Evolutionary conservation across 2,888 invertebrate species (phyloP).

Genomic region (Ornithoptera alexandrae): DNA sequence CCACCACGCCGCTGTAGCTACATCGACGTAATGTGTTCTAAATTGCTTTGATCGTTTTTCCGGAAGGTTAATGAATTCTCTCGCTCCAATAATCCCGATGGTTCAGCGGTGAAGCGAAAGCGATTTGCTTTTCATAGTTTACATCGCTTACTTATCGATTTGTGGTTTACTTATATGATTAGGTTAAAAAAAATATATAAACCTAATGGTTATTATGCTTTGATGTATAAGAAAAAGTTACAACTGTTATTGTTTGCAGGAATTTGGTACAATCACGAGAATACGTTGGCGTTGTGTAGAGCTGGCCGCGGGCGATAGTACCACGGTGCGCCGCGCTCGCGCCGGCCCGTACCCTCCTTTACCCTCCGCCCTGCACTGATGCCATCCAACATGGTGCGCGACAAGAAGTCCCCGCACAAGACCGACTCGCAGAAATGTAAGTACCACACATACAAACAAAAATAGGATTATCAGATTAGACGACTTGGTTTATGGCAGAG

Average conservation of each 20-base stretch:
- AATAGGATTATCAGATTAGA: no score
- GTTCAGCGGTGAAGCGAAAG: slow-evolving; percentile 44
- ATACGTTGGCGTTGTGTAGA: slow-evolving; percentile 64
- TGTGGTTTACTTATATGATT: no score
- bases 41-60: slow-evolving; percentile 78
- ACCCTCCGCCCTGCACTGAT: slow-evolving; percentile 47
- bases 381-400: slow-evolving; percentile 70
- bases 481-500: no score
- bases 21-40: slow-evolving; percentile 61
- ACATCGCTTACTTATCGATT: no score
- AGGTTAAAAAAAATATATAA: no score
- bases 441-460: slow-evolving; percentile 37
- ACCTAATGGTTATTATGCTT: no score
- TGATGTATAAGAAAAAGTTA: no score
- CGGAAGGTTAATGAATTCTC: slow-evolving; percentile 74
- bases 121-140: slow-evolving; percentile 21
- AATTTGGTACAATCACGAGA: slow-evolving; percentile 74
- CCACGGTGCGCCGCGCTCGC: slow-evolving; percentile 60
- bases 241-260: slow-evolving; percentile 48
- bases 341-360: slow-evolving; percentile 40
- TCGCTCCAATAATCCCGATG: slow-evolving; percentile 64
- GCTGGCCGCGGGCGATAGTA: slow-evolving; percentile 72
- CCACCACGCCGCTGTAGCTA: slow-evolving; percentile 34
- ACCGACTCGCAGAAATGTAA: slow-evolving; percentile 76
- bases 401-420: slow-evolving; percentile 73